Evolutionary conservation across 2,113 vertebrate species (phyloP).

Genomic region (Corapipo altera): DNA sequence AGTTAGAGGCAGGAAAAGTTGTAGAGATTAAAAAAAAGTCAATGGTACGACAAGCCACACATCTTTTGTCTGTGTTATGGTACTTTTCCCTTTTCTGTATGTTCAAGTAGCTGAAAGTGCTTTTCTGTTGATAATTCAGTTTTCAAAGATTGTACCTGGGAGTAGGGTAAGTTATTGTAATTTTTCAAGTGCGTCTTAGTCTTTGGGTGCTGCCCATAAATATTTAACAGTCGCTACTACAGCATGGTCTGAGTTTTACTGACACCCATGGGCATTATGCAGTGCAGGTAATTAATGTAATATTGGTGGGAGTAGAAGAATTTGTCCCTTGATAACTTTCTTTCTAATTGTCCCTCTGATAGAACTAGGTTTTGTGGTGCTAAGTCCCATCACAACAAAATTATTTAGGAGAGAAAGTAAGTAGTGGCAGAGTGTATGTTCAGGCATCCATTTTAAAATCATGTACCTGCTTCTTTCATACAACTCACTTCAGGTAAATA

Average conservation of each 20-base stretch:
- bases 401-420: neutral
- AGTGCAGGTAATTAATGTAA: neutral
- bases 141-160: neutral
- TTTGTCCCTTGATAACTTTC: neutral
- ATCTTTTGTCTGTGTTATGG: neutral
- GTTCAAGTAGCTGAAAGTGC: neutral
- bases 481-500: neutral
- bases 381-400: neutral
- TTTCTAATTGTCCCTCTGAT: neutral
- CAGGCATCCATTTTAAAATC: neutral
- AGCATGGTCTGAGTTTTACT: neutral
- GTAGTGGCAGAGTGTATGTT: accelerated
- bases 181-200: constrained; percentile 11
- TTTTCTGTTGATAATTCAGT: constrained; percentile 3
- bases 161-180: neutral
- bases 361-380: neutral
- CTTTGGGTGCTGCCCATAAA: neutral
- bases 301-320: neutral
- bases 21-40: neutral
- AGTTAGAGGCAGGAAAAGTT: neutral
- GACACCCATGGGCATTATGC: neutral
- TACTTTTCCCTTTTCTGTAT: neutral
- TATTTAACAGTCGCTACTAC: neutral
- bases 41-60: neutral
- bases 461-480: neutral